Base-by-base conservation (phyloP, 2,113 vertebrate genomes). In the Illadopsis cleaveri region DNA sequence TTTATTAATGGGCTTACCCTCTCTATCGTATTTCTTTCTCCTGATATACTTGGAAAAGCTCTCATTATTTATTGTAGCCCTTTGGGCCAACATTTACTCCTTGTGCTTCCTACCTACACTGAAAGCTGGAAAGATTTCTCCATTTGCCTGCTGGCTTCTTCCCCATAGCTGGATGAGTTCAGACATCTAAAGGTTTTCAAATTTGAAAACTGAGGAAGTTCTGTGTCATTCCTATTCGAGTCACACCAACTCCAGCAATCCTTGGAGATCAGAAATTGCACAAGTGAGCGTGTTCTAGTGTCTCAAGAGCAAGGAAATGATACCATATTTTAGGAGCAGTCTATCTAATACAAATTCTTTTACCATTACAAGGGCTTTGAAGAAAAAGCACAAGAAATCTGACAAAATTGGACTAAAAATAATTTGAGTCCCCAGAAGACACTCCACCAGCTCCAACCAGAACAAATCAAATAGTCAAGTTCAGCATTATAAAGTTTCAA, bases 1-100 rank as follows among this genome's bases (percentile, higher is more conserved):
- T 97, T 97, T 97, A 97, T 97, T 97, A 97, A 97, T 97, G 96
- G 93, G 21, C 75, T 92, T 93, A 94, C 94, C 94, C 97, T 91
- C 88, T 95, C 94, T 83, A 93, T 96, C 35, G 11, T 95, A 96
- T 97, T 97, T 97, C 95, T 97, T 93, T 92, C 71, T 92, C 45
- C 87, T 47, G 70, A 94, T 97, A 96, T 96, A 97, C 90, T 95
- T 97, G 91, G 94, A 97, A 97, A 85, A 95, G 94, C 94, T 94
- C 96, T 97, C 86, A 58, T 84, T 91, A 95, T 94, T 92, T 87
- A 95, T 92, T 50, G 89, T 91, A 82, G 95, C 88, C 91, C 86
- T 93, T 91, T 95, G 90, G 93, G 92, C 90, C 94, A 96, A 93
- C 95, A 96, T 96, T 96, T 95, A 96, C 96, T 97, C 93, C 90